Percentiles rank a stretch among this genome's conserved stretches.
Conservation (phyloP, 2,113 vertebrate genomes). For the Clarias batrachus region DNA sequence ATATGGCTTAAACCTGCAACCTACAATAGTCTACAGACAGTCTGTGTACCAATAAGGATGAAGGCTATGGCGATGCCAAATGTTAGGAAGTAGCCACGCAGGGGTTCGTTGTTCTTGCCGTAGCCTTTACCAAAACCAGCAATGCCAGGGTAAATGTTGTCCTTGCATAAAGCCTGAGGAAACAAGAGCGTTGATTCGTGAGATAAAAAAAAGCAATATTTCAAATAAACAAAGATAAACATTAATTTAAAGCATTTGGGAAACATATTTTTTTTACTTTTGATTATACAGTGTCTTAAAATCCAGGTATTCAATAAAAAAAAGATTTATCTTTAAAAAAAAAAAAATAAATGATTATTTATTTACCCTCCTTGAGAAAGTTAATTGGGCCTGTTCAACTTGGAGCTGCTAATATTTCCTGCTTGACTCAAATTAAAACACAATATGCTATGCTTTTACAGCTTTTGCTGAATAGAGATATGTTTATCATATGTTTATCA, state of each 20-base stretch:
- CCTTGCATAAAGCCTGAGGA: conserved; percentile 91
- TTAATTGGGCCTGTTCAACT: neutral
- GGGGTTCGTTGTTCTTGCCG: conserved; percentile 96
- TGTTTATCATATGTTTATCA: neutral
- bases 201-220: neutral
- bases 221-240: neutral
- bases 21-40: neutral
- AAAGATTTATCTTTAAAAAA: neutral
- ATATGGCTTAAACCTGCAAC: neutral
- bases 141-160: conserved; percentile 96
- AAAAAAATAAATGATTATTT: neutral
- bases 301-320: neutral
- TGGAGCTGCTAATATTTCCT: neutral
- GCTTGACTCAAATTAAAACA: neutral
- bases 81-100: conserved; percentile 93
- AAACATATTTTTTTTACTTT: neutral
- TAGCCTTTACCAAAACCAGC: conserved; percentile 93
- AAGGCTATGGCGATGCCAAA: conserved; percentile 94
- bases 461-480: neutral
- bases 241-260: neutral
- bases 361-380: too few species aligned
- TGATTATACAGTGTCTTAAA: neutral
- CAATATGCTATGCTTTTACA: neutral
- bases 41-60: conserved; percentile 90
- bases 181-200: neutral